These are phyloP conservation scores for Monochamus alternatus DNA, from an alignment of 2,888 invertebrate species.

Conservation along the genomic window DNA sequence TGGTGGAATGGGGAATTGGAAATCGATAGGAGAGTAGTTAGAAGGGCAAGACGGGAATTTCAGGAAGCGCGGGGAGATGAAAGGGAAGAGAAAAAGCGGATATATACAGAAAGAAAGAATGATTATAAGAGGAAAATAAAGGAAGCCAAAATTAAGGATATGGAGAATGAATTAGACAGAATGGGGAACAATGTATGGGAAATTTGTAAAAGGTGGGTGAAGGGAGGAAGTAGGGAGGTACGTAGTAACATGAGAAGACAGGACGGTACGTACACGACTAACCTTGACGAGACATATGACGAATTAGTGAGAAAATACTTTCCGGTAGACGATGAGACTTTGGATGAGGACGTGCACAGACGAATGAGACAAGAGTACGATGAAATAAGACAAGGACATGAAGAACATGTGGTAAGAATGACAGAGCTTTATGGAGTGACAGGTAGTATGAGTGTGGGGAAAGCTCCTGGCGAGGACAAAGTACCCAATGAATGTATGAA, in stretches of 20 bases:
- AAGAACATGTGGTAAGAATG: background rate
- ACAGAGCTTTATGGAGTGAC: conserved; percentile 3
- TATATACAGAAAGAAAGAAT: too few relatives aligned
- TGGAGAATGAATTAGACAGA: conserved; percentile 12
- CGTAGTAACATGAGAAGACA: background rate
- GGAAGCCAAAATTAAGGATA: background rate
- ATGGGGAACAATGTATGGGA: background rate
- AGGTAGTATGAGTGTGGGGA: conserved; percentile 13
- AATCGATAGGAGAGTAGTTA: background rate
- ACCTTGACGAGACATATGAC: too few relatives aligned
- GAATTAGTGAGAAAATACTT: background rate
- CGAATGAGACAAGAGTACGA: background rate
- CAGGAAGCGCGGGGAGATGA: background rate
- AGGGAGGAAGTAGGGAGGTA: background rate
- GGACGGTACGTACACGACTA: background rate
- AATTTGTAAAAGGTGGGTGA: background rate
- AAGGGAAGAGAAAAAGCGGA: background rate
- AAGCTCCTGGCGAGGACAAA: conserved; percentile 33
- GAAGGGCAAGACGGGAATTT: background rate
- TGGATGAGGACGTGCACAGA: background rate
- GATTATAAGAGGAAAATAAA: conserved; percentile 6
- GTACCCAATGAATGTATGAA: conserved; percentile 36
- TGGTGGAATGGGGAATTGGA: background rate
- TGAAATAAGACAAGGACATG: background rate
- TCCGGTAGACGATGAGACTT: background rate